These are phyloP conservation scores for Aradophagus sp. DNA, from an alignment of 1,140 invertebrate genomes.

Conservation along the genomic window DNA sequence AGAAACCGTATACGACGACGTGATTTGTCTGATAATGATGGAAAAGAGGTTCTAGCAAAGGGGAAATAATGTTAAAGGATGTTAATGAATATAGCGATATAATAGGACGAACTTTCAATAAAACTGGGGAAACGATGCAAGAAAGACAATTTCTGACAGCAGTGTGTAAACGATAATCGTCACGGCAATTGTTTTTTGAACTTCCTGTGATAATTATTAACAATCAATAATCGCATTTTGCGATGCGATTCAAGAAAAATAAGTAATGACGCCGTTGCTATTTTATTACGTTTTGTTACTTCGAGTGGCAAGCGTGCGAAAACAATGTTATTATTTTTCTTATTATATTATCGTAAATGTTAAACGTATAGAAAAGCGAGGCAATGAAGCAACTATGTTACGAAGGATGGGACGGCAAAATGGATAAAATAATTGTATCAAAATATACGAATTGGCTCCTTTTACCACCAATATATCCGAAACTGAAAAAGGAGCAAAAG, in stretches of 20 bases:
- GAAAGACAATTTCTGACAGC: too few species aligned
- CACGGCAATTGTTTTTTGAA: constrained; percentile 73
- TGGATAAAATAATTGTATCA: too few species aligned
- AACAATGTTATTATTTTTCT: constrained; percentile 51
- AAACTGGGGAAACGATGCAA: too few species aligned
- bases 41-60: constrained; percentile 15
- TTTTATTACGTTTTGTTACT: constrained; percentile 48
- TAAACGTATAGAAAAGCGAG: too few species aligned
- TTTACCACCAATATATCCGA: too few species aligned
- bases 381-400: too few species aligned
- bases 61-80: too few species aligned
- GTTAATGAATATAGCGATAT: too few species aligned
- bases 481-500: too few species aligned
- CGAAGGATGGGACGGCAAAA: too few species aligned
- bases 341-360: constrained; percentile 48
- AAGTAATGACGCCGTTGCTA: constrained; percentile 41
- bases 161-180: constrained; percentile 55
- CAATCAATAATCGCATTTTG: constrained; percentile 69
- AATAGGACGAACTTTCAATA: too few species aligned
- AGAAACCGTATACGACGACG: constrained; percentile 46
- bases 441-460: too few species aligned
- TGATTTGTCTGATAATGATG: constrained; percentile 39
- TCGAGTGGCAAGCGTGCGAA: constrained; percentile 34
- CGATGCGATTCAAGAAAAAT: constrained; percentile 49
- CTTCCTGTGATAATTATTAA: constrained; percentile 77